Evolutionary conservation across 2,797 vertebrate species (phyloP).

Genomic region (Enteromius trimaculatus): DNA sequence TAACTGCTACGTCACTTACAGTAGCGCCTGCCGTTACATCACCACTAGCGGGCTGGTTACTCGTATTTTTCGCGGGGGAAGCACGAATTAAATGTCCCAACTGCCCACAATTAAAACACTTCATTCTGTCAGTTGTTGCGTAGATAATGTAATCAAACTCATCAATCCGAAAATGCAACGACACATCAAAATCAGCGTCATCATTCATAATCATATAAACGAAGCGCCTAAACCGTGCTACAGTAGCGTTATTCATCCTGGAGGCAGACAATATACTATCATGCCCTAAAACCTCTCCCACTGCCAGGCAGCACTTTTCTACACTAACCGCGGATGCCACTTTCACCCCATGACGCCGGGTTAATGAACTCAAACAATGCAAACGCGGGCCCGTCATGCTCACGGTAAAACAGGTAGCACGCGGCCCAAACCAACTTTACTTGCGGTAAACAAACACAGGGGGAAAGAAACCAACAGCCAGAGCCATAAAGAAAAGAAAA

Average conservation of each 20-base stretch:
- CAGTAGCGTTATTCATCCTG: neutral
- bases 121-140: neutral
- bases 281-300: neutral
- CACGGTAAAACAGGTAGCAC: too few species aligned
- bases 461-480: too few species aligned
- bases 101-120: neutral
- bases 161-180: neutral
- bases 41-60: neutral
- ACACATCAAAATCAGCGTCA: neutral
- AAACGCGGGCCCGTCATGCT: too few species aligned
- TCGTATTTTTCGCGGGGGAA: neutral
- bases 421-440: too few species aligned
- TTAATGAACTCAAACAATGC: too few species aligned
- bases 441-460: too few species aligned
- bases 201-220: neutral
- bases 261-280: neutral
- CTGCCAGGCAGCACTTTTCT: neutral
- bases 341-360: too few species aligned
- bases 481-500: too few species aligned
- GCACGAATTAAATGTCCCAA: neutral
- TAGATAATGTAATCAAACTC: neutral
- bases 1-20: neutral
- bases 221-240: neutral
- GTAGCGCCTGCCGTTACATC: too few species aligned
- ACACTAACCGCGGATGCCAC: neutral